Base-by-base conservation (phyloP, 2,888 invertebrate genomes). In the Junonia oenone region DNA sequence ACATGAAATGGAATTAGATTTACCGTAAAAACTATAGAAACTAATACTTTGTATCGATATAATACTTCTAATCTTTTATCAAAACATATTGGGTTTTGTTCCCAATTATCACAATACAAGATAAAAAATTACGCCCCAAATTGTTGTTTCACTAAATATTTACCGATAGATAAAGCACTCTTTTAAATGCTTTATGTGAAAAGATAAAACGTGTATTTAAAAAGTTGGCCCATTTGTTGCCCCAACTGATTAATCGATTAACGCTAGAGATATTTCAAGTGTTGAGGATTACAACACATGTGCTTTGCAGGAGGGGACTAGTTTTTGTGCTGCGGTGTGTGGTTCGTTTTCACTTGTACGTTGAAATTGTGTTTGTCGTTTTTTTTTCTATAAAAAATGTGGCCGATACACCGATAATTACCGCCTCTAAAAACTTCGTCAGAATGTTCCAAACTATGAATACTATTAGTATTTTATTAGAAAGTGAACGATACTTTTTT, bases 271-370 rank as follows among this genome's bases (percentile, higher is more conserved):
- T 15, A n/a, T 26, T 33, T 48, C 29, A 33, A 54, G 47, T 46
- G 50, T 51, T 49, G 40, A 40, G 11, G 47, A 38, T 48, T 55
- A 47, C 50, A 31, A 50, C 56, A 56, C 47, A 51, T 56, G 59
- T 31, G 53, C 59, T 51, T 48, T 40, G 46, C 50, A 50, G 59
- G 59, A 49, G 56, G 43, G 33, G 27, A n/a, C 17, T 43, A 8
- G 29, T 55, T 55, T 55, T 55, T 50, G 5, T 31, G 13, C 37
- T 40, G 43, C 27, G 40, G 43, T 46, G 46, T 50, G 45, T 45
- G 50, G 46, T 59, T 27, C 45, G 55, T 51, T 58, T 52, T 59
- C 46, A 26, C 6, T 33, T 2, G 37, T 14, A 14, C 6, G 14
- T 29, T 40, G n/a, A 43, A 43, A 22, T n/a, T n/a, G n/a, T 17